Evolutionary conservation across 2,113 vertebrate genomes (phyloP).

Genomic region (Bujurquina vittata): DNA sequence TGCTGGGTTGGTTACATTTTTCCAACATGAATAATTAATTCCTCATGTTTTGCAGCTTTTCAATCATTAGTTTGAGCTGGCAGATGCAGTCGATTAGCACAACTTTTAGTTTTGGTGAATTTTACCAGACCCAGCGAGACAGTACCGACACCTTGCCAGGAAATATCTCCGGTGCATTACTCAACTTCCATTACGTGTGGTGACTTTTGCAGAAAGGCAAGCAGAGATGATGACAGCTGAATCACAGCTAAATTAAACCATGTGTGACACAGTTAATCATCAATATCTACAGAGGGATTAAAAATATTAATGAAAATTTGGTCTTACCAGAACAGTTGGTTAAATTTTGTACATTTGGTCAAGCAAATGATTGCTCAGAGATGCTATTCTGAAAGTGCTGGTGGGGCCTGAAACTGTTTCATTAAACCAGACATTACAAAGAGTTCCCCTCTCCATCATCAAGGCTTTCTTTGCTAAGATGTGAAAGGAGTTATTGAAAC

Average conservation of each 20-base stretch:
- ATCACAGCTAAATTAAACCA: background rate
- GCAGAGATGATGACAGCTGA: background rate
- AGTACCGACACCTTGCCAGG: background rate
- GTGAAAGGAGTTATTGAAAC: background rate
- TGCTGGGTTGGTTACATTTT: background rate
- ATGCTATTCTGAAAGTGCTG: background rate
- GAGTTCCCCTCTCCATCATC: too few relatives aligned
- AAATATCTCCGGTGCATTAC: background rate
- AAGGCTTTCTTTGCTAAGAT: too few relatives aligned
- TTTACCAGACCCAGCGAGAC: background rate
- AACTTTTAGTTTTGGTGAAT: background rate
- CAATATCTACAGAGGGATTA: background rate
- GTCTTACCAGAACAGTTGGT: background rate
- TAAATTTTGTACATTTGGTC: background rate
- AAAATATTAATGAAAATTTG: background rate
- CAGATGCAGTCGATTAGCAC: background rate
- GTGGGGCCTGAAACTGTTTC: background rate
- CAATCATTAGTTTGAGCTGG: background rate
- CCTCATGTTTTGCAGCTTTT: background rate
- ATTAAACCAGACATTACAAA: background rate
- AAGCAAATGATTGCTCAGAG: background rate
- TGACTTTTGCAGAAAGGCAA: background rate
- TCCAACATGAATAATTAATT: background rate
- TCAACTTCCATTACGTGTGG: background rate
- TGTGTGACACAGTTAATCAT: background rate